Evolutionary conservation across 2,888 invertebrate genomes (phyloP).

Genomic region (Macrosiphum euphorbiae): DNA sequence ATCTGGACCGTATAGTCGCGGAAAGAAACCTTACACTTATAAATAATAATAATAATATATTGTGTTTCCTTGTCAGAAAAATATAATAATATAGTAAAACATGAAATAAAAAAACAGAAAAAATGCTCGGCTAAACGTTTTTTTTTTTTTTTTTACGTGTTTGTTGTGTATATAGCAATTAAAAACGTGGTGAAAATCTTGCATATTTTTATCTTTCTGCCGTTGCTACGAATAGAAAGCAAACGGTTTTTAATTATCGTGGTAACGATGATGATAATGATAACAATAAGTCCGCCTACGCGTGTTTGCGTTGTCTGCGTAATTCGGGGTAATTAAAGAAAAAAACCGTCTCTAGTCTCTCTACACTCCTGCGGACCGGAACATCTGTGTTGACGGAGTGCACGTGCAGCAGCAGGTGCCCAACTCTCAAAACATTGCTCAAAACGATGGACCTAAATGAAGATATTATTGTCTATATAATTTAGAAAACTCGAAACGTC

Average conservation of each 20-base stretch:
- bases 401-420: not conserved
- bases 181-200: conserved; percentile 38
- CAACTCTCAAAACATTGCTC: not conserved
- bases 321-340: conserved; percentile 39
- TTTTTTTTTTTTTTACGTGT: not conserved
- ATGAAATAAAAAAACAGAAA: not conserved
- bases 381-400: not conserved
- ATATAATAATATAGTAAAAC: conserved; percentile 9
- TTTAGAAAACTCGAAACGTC: not conserved
- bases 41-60: conserved; percentile 27
- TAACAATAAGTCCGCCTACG: conserved; percentile 10
- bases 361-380: conserved; percentile 8
- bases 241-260: conserved; percentile 33
- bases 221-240: conserved; percentile 28
- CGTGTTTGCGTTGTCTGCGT: conserved; percentile 11
- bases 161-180: conserved; percentile 2
- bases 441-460: not conserved
- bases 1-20: conserved; percentile 7
- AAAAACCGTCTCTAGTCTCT: not conserved
- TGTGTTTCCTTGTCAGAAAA: not conserved
- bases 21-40: conserved; percentile 52
- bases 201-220: not conserved
- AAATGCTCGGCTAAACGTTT: conserved; percentile 19
- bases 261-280: not conserved
- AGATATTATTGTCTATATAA: not conserved